Percentiles rank a stretch among this genome's conserved stretches.
phyloP scores from a whole-genome alignment of 2,113 vertebrate species.

The Melanocharis versteri region DNA sequence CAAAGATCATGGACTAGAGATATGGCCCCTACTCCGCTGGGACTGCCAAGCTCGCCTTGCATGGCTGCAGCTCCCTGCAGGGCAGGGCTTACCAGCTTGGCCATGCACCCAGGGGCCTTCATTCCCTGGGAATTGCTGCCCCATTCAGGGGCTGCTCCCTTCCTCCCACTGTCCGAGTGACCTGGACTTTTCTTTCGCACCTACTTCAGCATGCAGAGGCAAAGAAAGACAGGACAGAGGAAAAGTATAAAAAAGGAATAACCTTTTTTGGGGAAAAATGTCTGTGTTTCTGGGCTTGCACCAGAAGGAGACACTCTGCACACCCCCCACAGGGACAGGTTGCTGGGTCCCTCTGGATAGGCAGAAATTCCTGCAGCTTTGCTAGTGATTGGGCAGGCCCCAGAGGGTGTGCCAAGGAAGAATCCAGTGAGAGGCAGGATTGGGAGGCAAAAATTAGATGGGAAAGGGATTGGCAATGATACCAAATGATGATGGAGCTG shows the following conservation, averaged over 20 bases:
- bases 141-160: neutral
- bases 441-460: neutral
- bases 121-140: neutral
- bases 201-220: neutral
- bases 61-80: neutral
- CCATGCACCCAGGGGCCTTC: accelerated
- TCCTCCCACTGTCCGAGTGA: accelerated
- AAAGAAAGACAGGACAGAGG: neutral
- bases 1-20: neutral
- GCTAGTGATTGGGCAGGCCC: neutral
- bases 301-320: neutral
- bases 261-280: neutral
- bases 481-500: neutral
- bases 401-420: neutral
- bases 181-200: neutral
- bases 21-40: accelerated
- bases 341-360: neutral
- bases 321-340: accelerated
- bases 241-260: neutral
- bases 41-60: neutral
- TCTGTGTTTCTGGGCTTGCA: neutral
- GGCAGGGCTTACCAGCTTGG: neutral
- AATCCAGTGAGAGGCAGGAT: neutral
- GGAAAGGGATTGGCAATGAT: neutral
- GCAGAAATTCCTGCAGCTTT: neutral